A percentile compares a stretch with the other conserved stretches of the same genome.
These are phyloP conservation scores for Melieria omissa DNA, from an alignment of 2,888 invertebrate species.

Conservation along the genomic window DNA sequence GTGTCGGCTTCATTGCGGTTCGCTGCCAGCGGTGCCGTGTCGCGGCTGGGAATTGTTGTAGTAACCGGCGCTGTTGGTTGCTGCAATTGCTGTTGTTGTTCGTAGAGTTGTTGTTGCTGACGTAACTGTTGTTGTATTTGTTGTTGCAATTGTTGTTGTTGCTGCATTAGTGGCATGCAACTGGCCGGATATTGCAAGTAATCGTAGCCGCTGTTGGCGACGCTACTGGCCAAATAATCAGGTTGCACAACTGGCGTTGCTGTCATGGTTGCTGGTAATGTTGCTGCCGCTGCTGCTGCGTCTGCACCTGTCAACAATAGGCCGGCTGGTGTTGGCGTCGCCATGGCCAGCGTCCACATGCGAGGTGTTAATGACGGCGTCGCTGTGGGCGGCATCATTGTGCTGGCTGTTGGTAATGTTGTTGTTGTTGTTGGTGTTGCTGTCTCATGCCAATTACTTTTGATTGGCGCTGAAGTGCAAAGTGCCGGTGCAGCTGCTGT, in stretches of 20 bases:
- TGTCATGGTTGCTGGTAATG: slow-evolving; percentile 3
- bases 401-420: slow-evolving; percentile 42
- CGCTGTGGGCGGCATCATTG: slow-evolving; percentile 38
- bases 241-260: neutral
- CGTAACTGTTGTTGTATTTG: neutral
- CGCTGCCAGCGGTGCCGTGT: neutral
- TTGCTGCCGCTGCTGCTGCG: slow-evolving; percentile 4
- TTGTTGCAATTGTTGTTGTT: slow-evolving; percentile 6
- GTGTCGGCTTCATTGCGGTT: neutral
- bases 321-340: slow-evolving; percentile 51
- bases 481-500: neutral
- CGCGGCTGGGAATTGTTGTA: neutral
- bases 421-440: slow-evolving; percentile 19
- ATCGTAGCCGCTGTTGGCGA: neutral
- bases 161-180: slow-evolving; percentile 22
- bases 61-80: neutral
- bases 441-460: neutral
- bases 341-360: slow-evolving; percentile 55
- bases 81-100: neutral
- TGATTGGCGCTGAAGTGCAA: neutral
- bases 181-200: slow-evolving; percentile 32
- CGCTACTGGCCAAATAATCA: neutral
- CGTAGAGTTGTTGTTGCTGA: neutral
- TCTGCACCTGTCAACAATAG: slow-evolving; percentile 49
- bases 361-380: slow-evolving; percentile 33